phyloP scores from a whole-genome alignment of 2,797 vertebrate genomes.

The Myotis pilosus region DNA sequence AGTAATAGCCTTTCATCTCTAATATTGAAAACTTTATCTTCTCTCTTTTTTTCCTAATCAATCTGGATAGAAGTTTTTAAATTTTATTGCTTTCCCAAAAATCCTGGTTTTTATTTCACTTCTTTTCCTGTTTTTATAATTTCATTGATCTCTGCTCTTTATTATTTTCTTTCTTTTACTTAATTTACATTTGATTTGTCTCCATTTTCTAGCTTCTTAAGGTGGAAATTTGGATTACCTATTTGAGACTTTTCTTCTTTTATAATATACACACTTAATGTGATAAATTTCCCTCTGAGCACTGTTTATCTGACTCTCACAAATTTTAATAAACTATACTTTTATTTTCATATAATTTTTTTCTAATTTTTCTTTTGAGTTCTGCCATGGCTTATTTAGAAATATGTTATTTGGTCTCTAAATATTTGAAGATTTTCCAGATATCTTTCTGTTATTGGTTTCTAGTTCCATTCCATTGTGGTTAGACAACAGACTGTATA shows the following conservation, averaged over 20 bases:
- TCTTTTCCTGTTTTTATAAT: not conserved
- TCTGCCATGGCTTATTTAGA: not conserved
- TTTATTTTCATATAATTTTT: conserved; percentile 23
- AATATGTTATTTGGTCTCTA: not conserved
- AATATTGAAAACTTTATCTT: not conserved
- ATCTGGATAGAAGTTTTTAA: not conserved
- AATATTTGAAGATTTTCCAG: conserved; percentile 26
- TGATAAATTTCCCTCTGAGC: not conserved
- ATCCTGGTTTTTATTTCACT: not conserved
- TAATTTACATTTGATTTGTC: not conserved
- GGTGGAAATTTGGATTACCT: not conserved
- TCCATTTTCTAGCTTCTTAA: not conserved
- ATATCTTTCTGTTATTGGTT: conserved; percentile 40
- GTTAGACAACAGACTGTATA: not conserved
- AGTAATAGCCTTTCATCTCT: not conserved
- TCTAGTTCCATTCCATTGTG: not conserved
- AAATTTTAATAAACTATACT: not conserved
- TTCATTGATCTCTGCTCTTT: conserved; percentile 13
- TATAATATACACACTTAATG: not conserved
- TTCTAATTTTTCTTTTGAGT: not conserved
- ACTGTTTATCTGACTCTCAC: not conserved
- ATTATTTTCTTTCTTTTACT: not conserved
- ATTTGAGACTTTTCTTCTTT: not conserved
- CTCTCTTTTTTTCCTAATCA: not conserved
- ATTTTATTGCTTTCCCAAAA: not conserved